phyloP scores from a whole-genome alignment of 2,888 invertebrate genomes.

The Nycteola revayana region DNA sequence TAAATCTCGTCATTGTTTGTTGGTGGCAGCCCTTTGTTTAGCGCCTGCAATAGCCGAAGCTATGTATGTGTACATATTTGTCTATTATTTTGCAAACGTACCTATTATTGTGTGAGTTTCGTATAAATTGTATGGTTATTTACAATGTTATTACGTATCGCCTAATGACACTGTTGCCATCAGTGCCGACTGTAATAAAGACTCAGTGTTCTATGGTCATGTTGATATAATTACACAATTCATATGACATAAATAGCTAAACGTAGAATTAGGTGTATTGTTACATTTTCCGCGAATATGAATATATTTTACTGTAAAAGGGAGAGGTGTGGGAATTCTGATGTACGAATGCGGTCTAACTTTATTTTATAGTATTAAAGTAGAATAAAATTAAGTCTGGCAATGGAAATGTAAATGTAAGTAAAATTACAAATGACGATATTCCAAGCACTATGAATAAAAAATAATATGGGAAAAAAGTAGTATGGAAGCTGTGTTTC shows the following conservation, averaged over 20 bases:
- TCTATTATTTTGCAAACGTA: constrained; percentile 27
- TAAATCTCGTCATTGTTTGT: constrained; percentile 70
- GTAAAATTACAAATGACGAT: too few species aligned
- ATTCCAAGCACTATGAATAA: too few species aligned
- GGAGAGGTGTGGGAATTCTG: too few species aligned
- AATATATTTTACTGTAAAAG: constrained; percentile 1
- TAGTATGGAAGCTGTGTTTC: too few species aligned
- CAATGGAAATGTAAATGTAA: too few species aligned
- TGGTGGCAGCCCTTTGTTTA: constrained; percentile 59
- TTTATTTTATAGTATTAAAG: too few species aligned
- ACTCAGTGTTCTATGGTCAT: constrained; percentile 10
- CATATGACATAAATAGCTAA: constrained; percentile 13
- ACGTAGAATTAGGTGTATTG: constrained; percentile 18
- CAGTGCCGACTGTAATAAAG: constrained; percentile 8
- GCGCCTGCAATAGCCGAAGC: constrained; percentile 39
- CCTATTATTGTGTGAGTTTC: constrained; percentile 17
- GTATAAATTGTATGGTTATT: constrained; percentile 17
- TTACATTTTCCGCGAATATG: constrained; percentile 20
- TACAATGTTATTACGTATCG: constrained; percentile 15
- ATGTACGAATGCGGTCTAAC: too few species aligned
- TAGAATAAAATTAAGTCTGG: too few species aligned
- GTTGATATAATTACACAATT: constrained; percentile 18
- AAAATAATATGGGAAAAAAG: too few species aligned
- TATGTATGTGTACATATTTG: constrained; percentile 34
- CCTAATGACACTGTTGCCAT: constrained; percentile 19